A percentile compares a stretch with the other conserved stretches of the same genome.
phyloP scores from a whole-genome alignment of 2,113 vertebrate genomes.

The Pandion haliaetus region DNA sequence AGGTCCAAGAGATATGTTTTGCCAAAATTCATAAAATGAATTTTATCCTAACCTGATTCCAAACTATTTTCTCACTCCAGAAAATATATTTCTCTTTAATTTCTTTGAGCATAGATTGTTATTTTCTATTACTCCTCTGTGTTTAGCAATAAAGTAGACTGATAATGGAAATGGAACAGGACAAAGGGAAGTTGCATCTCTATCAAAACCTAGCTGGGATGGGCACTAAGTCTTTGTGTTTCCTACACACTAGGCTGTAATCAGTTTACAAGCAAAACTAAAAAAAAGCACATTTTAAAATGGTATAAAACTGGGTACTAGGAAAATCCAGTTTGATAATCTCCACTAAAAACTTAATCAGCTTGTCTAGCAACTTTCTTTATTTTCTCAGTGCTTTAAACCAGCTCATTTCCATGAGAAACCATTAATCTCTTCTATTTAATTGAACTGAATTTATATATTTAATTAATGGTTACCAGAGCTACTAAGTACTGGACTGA shows the following conservation, averaged over 20 bases:
- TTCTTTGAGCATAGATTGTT: neutral
- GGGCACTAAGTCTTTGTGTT: neutral
- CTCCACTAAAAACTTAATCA: slow-evolving; percentile 16
- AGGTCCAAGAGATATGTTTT: neutral
- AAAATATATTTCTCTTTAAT: neutral
- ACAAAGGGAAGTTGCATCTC: neutral
- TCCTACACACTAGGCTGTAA: neutral
- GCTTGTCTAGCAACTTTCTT: slow-evolving; percentile 19
- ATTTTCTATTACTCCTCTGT: neutral
- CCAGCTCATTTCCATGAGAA: slow-evolving; percentile 10
- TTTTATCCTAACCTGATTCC: neutral
- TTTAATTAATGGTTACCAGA: slow-evolving; percentile 35
- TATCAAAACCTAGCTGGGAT: neutral
- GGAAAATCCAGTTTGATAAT: slow-evolving; percentile 10
- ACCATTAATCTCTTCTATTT: slow-evolving; percentile 47
- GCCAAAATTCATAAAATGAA: neutral
- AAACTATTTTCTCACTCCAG: neutral
- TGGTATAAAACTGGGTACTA: neutral
- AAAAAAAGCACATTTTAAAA: neutral
- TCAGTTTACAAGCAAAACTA: neutral
- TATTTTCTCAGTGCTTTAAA: slow-evolving; percentile 34
- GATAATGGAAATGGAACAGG: neutral
- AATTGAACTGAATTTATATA: neutral
- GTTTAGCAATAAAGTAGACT: neutral
- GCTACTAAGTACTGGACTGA: neutral